Conservation (phyloP, 2,113 vertebrate genomes). For the Phaethon lepturus region DNA sequence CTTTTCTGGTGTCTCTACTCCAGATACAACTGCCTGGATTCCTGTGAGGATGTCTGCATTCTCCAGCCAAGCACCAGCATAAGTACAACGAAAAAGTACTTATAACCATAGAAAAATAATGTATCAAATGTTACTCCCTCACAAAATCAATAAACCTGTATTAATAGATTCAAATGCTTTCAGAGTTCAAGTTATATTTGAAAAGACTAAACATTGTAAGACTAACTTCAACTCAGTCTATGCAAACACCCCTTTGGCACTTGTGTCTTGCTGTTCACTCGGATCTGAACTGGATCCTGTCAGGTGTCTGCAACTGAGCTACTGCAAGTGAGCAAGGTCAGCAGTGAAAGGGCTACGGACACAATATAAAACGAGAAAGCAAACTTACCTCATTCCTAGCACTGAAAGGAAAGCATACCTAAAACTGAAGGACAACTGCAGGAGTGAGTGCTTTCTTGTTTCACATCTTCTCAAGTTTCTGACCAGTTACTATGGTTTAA, state of each 20-base stretch:
- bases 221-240: neutral
- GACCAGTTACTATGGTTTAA: neutral
- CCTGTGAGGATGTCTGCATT: neutral
- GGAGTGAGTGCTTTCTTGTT: neutral
- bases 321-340: neutral
- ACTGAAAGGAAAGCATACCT: neutral
- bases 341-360: neutral
- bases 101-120: neutral
- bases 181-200: neutral
- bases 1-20: neutral
- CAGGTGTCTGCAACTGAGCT: neutral
- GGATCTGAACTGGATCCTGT: neutral
- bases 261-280: neutral
- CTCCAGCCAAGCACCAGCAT: neutral
- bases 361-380: fast-evolving
- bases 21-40: neutral
- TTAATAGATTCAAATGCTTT: neutral
- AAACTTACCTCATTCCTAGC: neutral
- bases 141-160: neutral
- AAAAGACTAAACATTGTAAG: neutral
- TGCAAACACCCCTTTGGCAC: neutral
- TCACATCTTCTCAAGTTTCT: neutral
- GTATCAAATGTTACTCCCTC: neutral
- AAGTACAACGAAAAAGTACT: neutral
- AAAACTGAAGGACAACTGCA: neutral